Conservation (phyloP, 2,888 invertebrate species). For the Trachelus iudaicus region DNA sequence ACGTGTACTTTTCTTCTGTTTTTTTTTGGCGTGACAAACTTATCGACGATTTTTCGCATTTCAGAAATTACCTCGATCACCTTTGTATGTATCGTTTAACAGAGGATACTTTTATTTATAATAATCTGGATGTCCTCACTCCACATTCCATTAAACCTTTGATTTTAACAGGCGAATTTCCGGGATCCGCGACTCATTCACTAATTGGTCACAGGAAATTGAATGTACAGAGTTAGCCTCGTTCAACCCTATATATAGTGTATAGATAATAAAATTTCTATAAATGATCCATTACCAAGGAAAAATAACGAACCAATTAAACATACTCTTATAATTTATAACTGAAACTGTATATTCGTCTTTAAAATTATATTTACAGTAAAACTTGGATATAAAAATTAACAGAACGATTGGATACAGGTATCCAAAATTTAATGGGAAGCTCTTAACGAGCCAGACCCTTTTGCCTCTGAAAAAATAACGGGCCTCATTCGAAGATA, state of each 20-base stretch:
- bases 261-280: not conserved
- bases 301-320: not conserved
- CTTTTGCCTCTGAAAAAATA: not conserved
- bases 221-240: not conserved
- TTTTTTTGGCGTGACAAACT: not conserved
- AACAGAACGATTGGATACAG: not conserved
- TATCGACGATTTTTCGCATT: not conserved
- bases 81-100: not conserved
- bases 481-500: not conserved
- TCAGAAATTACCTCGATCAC: not conserved
- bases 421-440: not conserved
- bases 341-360: not conserved
- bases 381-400: not conserved
- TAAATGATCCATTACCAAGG: not conserved
- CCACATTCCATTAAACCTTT: not conserved
- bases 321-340: not conserved
- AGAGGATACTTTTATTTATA: not conserved
- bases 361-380: not conserved
- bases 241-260: not conserved
- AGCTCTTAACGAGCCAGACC: not conserved
- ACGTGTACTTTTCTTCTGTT: not conserved
- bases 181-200: not conserved
- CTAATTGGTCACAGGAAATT: constrained; percentile 6
- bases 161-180: not conserved
- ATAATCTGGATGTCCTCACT: not conserved